Conservation (phyloP, 2,113 vertebrate species). For the Lagenorhynchus albirostris region DNA sequence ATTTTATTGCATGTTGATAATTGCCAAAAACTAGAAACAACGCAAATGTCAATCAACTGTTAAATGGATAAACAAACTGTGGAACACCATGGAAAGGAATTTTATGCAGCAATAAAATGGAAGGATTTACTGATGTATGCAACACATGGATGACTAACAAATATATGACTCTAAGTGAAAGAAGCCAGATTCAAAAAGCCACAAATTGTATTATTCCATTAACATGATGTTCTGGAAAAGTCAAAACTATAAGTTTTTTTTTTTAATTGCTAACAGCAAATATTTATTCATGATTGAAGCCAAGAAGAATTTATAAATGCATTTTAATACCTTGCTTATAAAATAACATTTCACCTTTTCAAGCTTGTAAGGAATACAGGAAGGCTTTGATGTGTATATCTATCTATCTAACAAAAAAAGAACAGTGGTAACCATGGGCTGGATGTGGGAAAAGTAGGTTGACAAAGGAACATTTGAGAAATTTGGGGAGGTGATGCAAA, state of each 20-base stretch:
- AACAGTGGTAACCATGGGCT: background rate
- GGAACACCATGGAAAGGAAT: background rate
- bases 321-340: conserved; percentile 78
- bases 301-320: conserved; percentile 81
- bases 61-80: background rate
- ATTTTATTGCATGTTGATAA: background rate
- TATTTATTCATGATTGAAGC: conserved; percentile 79
- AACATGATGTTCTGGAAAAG: background rate
- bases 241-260: background rate
- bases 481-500: background rate
- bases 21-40: background rate
- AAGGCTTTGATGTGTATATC: conserved; percentile 41
- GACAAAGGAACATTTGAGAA: background rate
- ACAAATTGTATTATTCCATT: background rate
- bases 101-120: background rate
- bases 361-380: conserved; percentile 59
- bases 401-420: background rate
- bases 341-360: conserved; percentile 73
- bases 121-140: background rate
- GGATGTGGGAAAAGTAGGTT: background rate
- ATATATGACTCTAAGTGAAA: background rate
- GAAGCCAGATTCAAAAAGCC: background rate
- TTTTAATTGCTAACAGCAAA: conserved; percentile 66
- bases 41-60: background rate
- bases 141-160: background rate